These are phyloP conservation scores for Pluvialis apricaria DNA, from an alignment of 2,113 vertebrate species.

Conservation along the genomic window DNA sequence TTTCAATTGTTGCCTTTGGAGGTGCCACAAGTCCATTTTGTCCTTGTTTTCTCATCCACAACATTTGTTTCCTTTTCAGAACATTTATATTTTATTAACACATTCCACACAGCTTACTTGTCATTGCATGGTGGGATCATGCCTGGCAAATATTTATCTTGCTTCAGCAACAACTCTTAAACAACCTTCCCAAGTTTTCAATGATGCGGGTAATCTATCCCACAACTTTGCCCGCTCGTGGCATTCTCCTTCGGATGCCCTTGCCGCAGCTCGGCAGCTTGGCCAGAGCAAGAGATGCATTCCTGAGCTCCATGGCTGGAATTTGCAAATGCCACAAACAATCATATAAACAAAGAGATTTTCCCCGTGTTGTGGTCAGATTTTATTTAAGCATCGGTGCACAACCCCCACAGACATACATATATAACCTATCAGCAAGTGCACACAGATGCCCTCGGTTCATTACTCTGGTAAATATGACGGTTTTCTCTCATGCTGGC, in stretches of 20 bases:
- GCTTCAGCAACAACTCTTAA: constrained; percentile 3
- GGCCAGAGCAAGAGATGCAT: neutral
- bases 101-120: constrained; percentile 50
- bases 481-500: neutral
- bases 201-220: neutral
- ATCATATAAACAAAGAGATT: neutral
- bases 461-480: neutral
- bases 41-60: constrained; percentile 36
- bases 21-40: neutral
- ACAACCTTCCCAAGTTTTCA: neutral
- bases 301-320: neutral
- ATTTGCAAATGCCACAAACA: neutral
- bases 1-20: constrained; percentile 20
- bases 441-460: neutral
- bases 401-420: neutral
- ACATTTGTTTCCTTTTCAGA: constrained; percentile 36
- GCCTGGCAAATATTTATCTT: constrained; percentile 54
- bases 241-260: neutral
- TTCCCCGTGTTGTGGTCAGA: neutral
- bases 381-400: neutral
- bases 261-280: fast-evolving
- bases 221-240: fast-evolving
- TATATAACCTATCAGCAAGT: neutral
- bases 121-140: neutral
- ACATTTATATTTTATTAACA: constrained; percentile 49